Conservation (phyloP, 2,113 vertebrate species). For the Lynx canadensis region DNA sequence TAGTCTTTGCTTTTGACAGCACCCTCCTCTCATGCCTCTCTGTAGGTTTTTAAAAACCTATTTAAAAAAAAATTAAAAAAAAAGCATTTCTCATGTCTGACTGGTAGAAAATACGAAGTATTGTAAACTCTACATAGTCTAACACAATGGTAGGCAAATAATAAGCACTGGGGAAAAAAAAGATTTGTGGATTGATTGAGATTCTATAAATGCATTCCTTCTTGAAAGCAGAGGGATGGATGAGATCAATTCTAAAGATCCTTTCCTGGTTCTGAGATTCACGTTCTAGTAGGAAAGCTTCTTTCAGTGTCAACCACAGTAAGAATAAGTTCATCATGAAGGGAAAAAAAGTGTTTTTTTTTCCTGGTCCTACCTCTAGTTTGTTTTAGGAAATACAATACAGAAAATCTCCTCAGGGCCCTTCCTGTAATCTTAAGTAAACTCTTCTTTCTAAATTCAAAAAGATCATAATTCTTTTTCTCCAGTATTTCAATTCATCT, state of each 20-base stretch:
- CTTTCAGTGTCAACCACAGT: constrained; percentile 9
- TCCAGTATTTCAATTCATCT: constrained; percentile 21
- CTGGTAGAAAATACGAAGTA: constrained; percentile 7
- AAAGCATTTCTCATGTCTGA: not conserved
- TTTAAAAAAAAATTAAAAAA: not conserved
- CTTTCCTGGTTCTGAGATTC: constrained; percentile 40
- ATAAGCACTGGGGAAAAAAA: not conserved
- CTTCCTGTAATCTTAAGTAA: constrained; percentile 24
- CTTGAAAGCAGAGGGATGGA: constrained; percentile 31
- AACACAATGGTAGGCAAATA: constrained; percentile 25
- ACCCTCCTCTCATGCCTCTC: not conserved
- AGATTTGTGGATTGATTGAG: constrained; percentile 20
- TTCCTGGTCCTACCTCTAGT: not conserved
- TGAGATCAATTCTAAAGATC: constrained; percentile 47
- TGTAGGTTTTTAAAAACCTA: not conserved
- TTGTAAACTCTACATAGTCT: not conserved
- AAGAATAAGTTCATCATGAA: not conserved
- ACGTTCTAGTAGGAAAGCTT: not conserved
- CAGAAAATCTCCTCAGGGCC: not conserved
- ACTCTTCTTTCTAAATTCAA: not conserved
- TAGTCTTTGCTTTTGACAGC: constrained; percentile 22
- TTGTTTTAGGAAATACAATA: constrained; percentile 49
- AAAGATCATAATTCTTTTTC: constrained; percentile 12
- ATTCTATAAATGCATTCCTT: constrained; percentile 54
- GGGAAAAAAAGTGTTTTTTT: not conserved